A percentile compares a stretch with the other conserved stretches of the same genome.
Conservation (phyloP, 2,113 vertebrate genomes). For the Chaetodon auriga region DNA sequence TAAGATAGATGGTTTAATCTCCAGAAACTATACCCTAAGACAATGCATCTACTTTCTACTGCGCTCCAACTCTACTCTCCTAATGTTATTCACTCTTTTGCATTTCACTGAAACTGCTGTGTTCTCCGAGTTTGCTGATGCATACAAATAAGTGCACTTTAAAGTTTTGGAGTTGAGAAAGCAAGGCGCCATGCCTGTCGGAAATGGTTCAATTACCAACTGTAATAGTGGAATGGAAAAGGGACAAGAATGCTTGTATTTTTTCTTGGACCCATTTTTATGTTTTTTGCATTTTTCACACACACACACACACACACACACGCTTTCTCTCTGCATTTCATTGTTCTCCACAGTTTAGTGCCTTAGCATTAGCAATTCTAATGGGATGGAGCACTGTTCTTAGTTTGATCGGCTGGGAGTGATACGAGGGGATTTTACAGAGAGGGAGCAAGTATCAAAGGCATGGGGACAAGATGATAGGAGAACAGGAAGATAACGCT, state of each 20-base stretch:
- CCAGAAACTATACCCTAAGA: constrained; percentile 19
- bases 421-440: constrained; percentile 60
- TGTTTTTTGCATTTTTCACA: constrained; percentile 10
- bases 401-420: constrained; percentile 60
- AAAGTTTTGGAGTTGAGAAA: constrained; percentile 59
- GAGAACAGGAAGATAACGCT: constrained; percentile 39
- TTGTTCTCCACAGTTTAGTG: constrained; percentile 52
- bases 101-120: constrained; percentile 54
- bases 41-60: constrained; percentile 12
- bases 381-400: constrained; percentile 60
- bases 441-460: constrained; percentile 59
- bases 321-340: constrained; percentile 21
- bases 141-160: constrained; percentile 72
- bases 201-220: constrained; percentile 71
- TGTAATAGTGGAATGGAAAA: constrained; percentile 53
- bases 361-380: constrained; percentile 78
- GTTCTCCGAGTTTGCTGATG: constrained; percentile 61
- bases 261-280: constrained; percentile 31
- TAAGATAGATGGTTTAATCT: constrained; percentile 35
- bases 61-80: constrained; percentile 8
- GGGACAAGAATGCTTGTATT: constrained; percentile 28
- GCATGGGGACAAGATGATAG: constrained; percentile 45
- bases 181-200: constrained; percentile 42
- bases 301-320: not conserved
- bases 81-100: constrained; percentile 68